phyloP scores from a whole-genome alignment of 2,888 invertebrate genomes.

The Drosophila putrida region DNA sequence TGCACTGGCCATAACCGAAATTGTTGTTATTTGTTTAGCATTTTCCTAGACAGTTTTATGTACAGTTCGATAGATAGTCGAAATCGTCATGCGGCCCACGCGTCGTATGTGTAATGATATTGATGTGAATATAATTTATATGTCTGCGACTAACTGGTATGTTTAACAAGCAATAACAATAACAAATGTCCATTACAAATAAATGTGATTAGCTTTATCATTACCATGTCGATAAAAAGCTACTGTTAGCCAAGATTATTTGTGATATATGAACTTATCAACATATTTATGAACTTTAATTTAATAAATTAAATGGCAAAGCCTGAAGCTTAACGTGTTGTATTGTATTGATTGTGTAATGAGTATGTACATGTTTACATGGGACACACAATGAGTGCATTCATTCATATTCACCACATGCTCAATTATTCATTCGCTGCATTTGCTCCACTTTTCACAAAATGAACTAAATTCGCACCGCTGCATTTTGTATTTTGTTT shows the following conservation, averaged over 20 bases:
- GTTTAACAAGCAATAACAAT: constrained; percentile 47
- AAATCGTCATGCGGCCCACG: constrained; percentile 17
- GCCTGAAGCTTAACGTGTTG: background rate
- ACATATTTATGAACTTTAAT: background rate
- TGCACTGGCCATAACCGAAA: constrained; percentile 52
- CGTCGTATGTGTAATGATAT: constrained; percentile 50
- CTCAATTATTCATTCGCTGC: constrained; percentile 64
- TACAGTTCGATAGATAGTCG: constrained; percentile 43
- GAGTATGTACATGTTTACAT: constrained; percentile 1
- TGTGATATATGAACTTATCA: background rate
- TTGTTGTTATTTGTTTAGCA: constrained; percentile 65
- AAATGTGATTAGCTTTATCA: constrained; percentile 57
- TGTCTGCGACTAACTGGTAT: constrained; percentile 51
- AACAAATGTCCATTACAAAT: constrained; percentile 40
- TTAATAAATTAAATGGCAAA: background rate
- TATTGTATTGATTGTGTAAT: constrained; percentile 1
- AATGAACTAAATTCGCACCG: constrained; percentile 65
- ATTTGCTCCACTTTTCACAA: constrained; percentile 46
- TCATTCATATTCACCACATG: constrained; percentile 61
- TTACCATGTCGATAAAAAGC: background rate
- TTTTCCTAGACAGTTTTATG: constrained; percentile 73
- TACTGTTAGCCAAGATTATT: background rate
- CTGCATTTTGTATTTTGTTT: constrained; percentile 40
- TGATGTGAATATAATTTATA: constrained; percentile 65
- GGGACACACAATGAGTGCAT: constrained; percentile 30